Conservation (phyloP, 23 tunicate genomes). For the Oikopleura albicans region DNA sequence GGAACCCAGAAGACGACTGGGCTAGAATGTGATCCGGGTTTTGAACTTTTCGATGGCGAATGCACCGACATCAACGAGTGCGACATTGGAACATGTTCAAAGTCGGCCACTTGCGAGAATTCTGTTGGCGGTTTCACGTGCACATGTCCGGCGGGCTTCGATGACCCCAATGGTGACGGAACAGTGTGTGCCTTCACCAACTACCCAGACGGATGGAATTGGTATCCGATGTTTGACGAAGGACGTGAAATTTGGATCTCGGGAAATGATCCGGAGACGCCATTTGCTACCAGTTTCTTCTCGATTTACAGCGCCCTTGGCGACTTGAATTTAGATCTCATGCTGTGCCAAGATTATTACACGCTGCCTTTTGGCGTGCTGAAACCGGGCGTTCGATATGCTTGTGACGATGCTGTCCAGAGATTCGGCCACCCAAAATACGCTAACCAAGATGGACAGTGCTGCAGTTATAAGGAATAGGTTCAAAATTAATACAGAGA, state of each 20-base stretch:
- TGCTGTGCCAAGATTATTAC: slow-evolving; percentile 4
- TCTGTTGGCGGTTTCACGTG: no score
- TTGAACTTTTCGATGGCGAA: neutral
- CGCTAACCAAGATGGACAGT: neutral
- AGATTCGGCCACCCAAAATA: neutral
- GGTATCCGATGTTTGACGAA: neutral
- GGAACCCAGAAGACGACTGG: neutral
- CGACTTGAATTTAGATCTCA: neutral
- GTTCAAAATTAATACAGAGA: neutral
- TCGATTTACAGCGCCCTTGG: neutral
- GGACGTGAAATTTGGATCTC: neutral
- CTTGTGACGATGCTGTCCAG: neutral
- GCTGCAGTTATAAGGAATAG: neutral
- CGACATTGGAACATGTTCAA: no score
- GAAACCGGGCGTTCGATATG: neutral
- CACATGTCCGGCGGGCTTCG: no score
- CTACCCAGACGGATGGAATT: neutral
- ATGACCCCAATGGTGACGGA: no score
- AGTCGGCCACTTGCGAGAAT: no score
- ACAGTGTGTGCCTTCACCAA: neutral
- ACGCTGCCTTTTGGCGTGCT: neutral
- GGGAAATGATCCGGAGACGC: neutral
- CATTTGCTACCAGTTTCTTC: no score
- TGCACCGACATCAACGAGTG: no score
- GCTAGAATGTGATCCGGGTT: neutral